Evolutionary conservation across 2,113 vertebrate species (phyloP).

Genomic region (Cyprinodon variegatus): DNA sequence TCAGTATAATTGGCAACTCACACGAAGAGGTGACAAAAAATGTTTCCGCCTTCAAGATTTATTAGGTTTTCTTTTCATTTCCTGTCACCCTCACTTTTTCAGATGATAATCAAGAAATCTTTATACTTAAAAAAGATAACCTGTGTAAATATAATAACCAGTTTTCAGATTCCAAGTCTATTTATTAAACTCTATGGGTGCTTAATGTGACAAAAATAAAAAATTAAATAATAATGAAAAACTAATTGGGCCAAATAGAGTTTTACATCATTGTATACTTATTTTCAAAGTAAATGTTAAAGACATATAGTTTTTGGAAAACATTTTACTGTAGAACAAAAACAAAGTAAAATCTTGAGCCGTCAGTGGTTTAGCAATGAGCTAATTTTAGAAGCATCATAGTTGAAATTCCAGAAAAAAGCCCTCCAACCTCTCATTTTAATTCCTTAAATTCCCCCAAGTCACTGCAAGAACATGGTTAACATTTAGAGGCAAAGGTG

Average conservation of each 20-base stretch:
- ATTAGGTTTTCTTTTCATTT: no score
- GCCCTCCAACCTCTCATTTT: slow-evolving; percentile 32
- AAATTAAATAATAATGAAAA: not conserved
- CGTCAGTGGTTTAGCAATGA: not conserved
- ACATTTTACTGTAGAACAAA: slow-evolving; percentile 1
- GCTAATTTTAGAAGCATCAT: slow-evolving; percentile 37
- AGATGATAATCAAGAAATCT: no score
- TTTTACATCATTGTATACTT: slow-evolving; percentile 38
- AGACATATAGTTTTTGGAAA: slow-evolving; percentile 53
- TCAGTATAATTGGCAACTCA: no score
- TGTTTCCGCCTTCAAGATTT: no score
- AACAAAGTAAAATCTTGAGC: not conserved
- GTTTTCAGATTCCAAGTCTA: no score
- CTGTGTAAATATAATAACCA: no score
- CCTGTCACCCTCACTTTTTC: no score
- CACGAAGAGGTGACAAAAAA: no score
- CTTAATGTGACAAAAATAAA: no score
- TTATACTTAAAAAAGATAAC: no score
- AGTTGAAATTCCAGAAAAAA: slow-evolving; percentile 43
- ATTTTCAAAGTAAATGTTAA: slow-evolving; percentile 63
- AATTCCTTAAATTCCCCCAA: slow-evolving; percentile 69
- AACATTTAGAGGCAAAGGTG: slow-evolving; percentile 64
- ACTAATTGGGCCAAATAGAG: slow-evolving; percentile 3
- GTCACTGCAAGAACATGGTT: slow-evolving; percentile 44
- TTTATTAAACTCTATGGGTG: no score